These are phyloP conservation scores for Sebastolobus alascanus DNA, from an alignment of 2,797 vertebrate species.

Conservation along the genomic window DNA sequence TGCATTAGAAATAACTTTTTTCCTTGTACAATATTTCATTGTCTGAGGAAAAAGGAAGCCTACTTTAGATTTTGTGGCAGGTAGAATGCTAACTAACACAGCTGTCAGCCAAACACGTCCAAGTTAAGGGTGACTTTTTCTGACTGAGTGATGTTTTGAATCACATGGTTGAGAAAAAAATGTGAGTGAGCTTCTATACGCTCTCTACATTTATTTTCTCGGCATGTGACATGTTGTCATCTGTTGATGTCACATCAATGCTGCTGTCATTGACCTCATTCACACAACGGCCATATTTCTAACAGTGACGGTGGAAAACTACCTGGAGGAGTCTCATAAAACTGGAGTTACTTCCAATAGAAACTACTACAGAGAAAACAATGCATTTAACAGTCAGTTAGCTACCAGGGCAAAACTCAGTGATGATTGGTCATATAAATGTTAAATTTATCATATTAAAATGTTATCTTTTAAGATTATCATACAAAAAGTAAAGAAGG, in stretches of 20 bases:
- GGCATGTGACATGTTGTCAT: conserved; percentile 65
- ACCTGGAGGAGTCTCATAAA: neutral
- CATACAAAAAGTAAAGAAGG: neutral
- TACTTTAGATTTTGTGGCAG: neutral
- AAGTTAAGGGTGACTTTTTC: conserved; percentile 70
- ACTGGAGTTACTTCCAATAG: neutral
- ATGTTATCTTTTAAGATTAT: neutral
- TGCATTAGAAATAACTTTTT: neutral
- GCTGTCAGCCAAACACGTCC: conserved; percentile 69
- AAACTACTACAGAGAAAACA: neutral
- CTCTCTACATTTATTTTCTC: conserved; percentile 62
- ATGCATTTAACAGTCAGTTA: neutral
- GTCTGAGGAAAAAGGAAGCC: neutral
- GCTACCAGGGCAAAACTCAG: neutral
- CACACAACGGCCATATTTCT: conserved; percentile 50
- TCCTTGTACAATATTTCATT: neutral
- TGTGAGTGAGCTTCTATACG: conserved; percentile 25
- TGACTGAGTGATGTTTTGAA: conserved; percentile 64
- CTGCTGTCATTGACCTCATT: conserved; percentile 52
- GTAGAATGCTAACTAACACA: conserved; percentile 10
- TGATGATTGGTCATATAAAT: neutral
- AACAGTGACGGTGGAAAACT: conserved; percentile 42
- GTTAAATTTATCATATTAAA: neutral
- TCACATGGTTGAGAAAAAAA: conserved; percentile 68
- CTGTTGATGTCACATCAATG: conserved; percentile 42